These are phyloP conservation scores for Nothocercus julius DNA, from an alignment of 2,113 vertebrate genomes.

Conservation along the genomic window DNA sequence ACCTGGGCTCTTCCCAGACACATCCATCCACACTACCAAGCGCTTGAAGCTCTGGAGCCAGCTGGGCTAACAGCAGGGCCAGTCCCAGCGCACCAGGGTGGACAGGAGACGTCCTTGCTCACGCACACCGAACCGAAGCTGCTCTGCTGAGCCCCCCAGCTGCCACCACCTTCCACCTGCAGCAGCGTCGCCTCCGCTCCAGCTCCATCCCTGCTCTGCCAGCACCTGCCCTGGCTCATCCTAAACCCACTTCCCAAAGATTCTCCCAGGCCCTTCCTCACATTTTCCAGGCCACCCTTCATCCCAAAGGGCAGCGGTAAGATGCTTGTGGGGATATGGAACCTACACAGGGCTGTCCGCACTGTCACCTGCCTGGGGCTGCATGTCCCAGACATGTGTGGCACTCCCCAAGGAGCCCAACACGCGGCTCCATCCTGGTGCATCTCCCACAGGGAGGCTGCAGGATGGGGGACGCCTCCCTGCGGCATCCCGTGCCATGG, in stretches of 20 bases:
- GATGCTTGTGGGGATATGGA: not conserved
- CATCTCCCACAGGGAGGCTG: fast-evolving
- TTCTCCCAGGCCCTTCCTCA: not conserved
- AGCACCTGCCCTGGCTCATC: not conserved
- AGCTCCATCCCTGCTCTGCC: not conserved
- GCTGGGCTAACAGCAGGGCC: not conserved
- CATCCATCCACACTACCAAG: fast-evolving
- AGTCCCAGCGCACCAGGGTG: not conserved
- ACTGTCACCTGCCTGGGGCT: fast-evolving
- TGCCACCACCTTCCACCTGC: not conserved
- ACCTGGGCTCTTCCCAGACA: fast-evolving
- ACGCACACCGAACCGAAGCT: not conserved
- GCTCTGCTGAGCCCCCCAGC: not conserved
- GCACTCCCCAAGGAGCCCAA: fast-evolving
- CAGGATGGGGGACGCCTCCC: not conserved
- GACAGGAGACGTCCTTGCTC: fast-evolving
- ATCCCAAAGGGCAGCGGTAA: no score
- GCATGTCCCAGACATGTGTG: fast-evolving
- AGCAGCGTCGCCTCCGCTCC: fast-evolving
- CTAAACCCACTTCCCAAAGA: not conserved
- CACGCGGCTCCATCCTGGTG: not conserved
- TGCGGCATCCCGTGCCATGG: fast-evolving
- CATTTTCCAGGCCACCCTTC: not conserved
- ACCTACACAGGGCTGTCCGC: not conserved
- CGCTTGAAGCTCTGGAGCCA: fast-evolving